Evolutionary conservation across 2,888 invertebrate species (phyloP).

Genomic region (Campoplex capitator): DNA sequence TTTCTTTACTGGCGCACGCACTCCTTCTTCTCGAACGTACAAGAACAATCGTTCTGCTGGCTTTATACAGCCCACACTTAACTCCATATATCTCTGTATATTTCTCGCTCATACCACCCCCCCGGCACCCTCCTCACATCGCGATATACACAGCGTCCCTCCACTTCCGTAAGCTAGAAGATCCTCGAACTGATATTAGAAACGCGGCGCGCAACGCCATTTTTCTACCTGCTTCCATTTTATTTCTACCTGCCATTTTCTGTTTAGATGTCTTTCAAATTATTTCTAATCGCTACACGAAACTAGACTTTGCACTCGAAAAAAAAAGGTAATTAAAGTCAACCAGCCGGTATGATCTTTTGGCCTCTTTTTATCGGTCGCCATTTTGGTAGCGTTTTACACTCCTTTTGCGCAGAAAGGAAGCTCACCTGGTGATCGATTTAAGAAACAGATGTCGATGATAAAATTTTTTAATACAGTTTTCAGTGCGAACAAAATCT

Average conservation of each 20-base stretch:
- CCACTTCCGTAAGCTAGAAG: constrained; percentile 83
- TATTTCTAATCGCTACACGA: neutral
- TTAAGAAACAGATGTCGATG: neutral
- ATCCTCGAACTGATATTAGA: constrained; percentile 80
- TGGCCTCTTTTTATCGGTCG: neutral
- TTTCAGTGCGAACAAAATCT: neutral
- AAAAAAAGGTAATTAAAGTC: neutral
- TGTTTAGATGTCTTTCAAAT: neutral
- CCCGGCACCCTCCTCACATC: constrained; percentile 59
- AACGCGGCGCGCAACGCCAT: constrained; percentile 73
- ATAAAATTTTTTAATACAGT: neutral
- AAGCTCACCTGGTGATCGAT: neutral
- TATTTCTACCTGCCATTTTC: neutral
- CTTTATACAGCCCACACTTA: constrained; percentile 32
- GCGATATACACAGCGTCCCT: constrained; percentile 69
- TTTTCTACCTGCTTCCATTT: constrained; percentile 22
- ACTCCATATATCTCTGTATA: constrained; percentile 3
- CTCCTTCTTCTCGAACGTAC: constrained; percentile 53
- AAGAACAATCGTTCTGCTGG: constrained; percentile 56
- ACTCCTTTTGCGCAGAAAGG: neutral
- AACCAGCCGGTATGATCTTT: neutral
- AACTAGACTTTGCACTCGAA: neutral
- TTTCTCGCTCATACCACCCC: constrained; percentile 42
- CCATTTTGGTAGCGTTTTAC: neutral
- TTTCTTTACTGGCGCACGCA: constrained; percentile 61